phyloP scores from a whole-genome alignment of 2,797 vertebrate species.

The Balearica regulorum region DNA sequence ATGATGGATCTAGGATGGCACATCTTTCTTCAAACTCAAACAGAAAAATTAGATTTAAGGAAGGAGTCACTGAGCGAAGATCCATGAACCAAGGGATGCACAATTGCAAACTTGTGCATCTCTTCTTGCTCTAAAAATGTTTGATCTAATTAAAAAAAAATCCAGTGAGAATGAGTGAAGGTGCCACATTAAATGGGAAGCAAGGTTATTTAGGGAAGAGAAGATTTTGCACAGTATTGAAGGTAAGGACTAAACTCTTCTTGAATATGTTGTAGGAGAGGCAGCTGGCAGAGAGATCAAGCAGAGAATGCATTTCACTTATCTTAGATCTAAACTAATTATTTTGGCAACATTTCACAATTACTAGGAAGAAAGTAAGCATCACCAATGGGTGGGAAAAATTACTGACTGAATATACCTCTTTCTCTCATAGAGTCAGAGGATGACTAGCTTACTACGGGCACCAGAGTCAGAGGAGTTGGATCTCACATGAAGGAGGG shows the following conservation, averaged over 20 bases:
- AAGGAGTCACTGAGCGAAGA: background rate
- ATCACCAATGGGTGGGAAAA: background rate
- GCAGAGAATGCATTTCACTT: background rate
- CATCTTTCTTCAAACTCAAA: background rate
- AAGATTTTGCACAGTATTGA: background rate
- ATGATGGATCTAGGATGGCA: background rate
- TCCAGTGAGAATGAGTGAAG: background rate
- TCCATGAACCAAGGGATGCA: background rate
- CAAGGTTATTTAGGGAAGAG: background rate
- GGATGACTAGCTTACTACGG: background rate
- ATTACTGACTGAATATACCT: background rate
- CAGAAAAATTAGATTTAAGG: background rate
- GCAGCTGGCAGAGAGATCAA: background rate
- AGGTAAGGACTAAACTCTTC: background rate
- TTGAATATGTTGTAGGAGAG: background rate
- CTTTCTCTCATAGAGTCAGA: background rate
- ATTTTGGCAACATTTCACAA: background rate
- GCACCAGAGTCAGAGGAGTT: background rate
- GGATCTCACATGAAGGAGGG: background rate
- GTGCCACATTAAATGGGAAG: accelerated
- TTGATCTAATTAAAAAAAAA: background rate
- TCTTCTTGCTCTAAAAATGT: background rate
- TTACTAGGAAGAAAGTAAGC: background rate
- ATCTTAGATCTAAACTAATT: background rate
- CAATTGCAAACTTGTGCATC: background rate